Evolutionary conservation across 2,113 vertebrate species (phyloP), one percentile per base, ranked within the genome.

Genomic region (Rattus rattus): DNA sequence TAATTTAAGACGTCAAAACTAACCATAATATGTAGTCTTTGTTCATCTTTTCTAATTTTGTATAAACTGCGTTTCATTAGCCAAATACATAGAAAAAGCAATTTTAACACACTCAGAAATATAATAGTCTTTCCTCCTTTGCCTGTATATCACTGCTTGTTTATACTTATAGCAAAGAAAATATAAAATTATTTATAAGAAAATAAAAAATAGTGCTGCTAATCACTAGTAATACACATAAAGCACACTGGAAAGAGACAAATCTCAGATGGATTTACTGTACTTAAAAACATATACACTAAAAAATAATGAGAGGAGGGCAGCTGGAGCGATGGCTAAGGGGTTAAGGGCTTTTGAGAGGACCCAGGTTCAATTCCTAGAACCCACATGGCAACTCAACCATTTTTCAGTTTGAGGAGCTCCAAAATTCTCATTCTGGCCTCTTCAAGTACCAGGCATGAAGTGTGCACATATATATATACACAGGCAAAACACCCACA

Each of bases 11-110:
- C 83, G 36, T 84, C 79, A 93, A 94, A 77, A 67, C 19, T n/a
- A 93, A 84, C n/a, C 33, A 85, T 49, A 88, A 81, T 8, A 93
- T 30, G 47, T 12, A 92, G 33, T 17, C 39, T 92, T 88, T 17
- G 36, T 92, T 88, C 75, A 91, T 33, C 77, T 43, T 87, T 43
- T 96, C 52, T 93, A 86, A 10, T 89, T 88, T 59, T 90, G 17
- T 47, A 94, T 20, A 87, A 96, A 96, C 52, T 77, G 59, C 30
- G 47, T 92, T 96, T 92, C 49, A 72, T 88, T 72, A 96, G 54
- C 39, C 94, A 96, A 94, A 85, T 63, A 73, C 59, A 86, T 88
- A 97, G 39, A 28, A 87, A 76, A 43, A 93, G n/a, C 79, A 79
- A 92, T 83, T 36, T 89, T 92, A 95, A 97, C 39, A 86, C 0